phyloP scores from a whole-genome alignment of 2,888 invertebrate species.

The Tuberolachnus salignus region DNA sequence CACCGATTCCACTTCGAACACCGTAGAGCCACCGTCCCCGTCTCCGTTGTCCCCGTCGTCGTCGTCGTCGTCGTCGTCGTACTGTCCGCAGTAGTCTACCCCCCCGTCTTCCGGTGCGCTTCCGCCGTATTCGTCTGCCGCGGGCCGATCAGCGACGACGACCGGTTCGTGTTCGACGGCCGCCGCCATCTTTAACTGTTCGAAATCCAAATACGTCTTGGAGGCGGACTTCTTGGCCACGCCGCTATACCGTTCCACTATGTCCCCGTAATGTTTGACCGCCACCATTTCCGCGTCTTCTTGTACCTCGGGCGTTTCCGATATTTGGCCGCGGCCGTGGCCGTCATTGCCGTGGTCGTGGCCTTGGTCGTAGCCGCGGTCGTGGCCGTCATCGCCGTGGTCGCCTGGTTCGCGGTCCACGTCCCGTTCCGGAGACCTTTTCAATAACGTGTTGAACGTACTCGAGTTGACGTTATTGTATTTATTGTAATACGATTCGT shows the following conservation, averaged over 20 bases:
- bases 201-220: slow-evolving; percentile 68
- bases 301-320: background rate
- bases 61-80: slow-evolving; percentile 67
- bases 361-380: background rate
- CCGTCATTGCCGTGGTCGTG: background rate
- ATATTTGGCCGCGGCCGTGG: background rate
- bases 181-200: slow-evolving; percentile 68
- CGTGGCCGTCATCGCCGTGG: background rate
- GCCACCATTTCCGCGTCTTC: slow-evolving; percentile 63
- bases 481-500: slow-evolving; percentile 16
- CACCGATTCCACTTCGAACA: slow-evolving; percentile 68
- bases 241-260: slow-evolving; percentile 74
- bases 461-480: slow-evolving; percentile 26
- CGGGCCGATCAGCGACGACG: background rate
- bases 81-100: slow-evolving; percentile 60
- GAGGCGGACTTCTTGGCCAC: slow-evolving; percentile 65
- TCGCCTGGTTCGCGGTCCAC: background rate
- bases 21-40: slow-evolving; percentile 61
- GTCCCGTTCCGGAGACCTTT: slow-evolving; percentile 22
- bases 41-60: slow-evolving; percentile 74
- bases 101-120: background rate
- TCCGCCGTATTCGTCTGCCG: background rate
- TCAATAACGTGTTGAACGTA: background rate
- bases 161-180: slow-evolving; percentile 10
- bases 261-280: slow-evolving; percentile 80